Percentiles rank a stretch among this genome's conserved stretches.
These are phyloP conservation scores for Machimus rusticus DNA, from an alignment of 2,888 invertebrate species.

Conservation along the genomic window DNA sequence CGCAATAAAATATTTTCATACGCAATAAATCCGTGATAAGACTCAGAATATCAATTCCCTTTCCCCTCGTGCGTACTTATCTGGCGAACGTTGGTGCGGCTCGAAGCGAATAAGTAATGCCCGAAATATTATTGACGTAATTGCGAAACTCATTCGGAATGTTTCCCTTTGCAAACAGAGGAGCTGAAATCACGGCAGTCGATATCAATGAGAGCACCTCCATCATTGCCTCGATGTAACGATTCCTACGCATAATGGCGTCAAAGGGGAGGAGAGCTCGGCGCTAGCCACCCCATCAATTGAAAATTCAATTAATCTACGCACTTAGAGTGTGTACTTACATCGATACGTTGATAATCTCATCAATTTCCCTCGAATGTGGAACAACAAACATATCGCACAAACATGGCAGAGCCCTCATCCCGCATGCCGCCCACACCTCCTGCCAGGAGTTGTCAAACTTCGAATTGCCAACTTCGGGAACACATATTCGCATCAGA, in stretches of 20 bases:
- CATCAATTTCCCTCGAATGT: constrained; percentile 39
- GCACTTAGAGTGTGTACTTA: constrained; percentile 41
- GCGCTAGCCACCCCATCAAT: constrained; percentile 21
- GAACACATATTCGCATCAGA: neutral
- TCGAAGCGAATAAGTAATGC: neutral
- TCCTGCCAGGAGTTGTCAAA: constrained; percentile 1
- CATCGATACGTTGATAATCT: constrained; percentile 40
- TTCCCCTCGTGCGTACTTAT: neutral
- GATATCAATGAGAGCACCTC: constrained; percentile 17
- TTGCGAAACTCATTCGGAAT: constrained; percentile 30
- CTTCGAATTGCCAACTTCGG: constrained; percentile 18
- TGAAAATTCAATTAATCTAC: constrained; percentile 41
- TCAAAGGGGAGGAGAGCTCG: neutral
- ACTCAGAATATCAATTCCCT: neutral
- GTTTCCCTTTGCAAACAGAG: constrained; percentile 28
- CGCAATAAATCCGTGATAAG: neutral
- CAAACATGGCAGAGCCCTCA: constrained; percentile 5
- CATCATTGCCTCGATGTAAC: constrained; percentile 7
- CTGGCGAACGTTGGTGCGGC: neutral
- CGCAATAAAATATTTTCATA: neutral
- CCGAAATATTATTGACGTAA: constrained; percentile 23
- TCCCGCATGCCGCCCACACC: neutral
- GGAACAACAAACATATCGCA: constrained; percentile 30
- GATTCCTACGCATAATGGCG: neutral
- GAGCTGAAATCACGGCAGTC: constrained; percentile 27